phyloP scores from a whole-genome alignment of 2,797 vertebrate genomes.

The Hoplostethus atlanticus region DNA sequence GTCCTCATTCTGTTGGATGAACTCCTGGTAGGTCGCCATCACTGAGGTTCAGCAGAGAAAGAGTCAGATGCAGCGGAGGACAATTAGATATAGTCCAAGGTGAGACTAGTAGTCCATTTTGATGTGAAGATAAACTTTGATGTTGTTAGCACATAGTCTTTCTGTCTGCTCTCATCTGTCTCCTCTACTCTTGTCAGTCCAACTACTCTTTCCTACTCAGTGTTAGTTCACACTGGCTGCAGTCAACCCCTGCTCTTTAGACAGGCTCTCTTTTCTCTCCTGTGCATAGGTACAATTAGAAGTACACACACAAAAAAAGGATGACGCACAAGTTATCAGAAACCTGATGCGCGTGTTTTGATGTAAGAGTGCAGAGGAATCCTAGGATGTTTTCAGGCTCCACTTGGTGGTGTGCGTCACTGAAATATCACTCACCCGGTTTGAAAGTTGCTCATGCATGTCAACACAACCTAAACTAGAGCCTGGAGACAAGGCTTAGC shows the following conservation, averaged over 20 bases:
- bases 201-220: not conserved
- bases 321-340: conserved; percentile 55
- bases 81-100: not conserved
- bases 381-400: conserved; percentile 7
- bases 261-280: conserved; percentile 3
- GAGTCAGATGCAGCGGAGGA: conserved; percentile 2
- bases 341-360: conserved; percentile 65
- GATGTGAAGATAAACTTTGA: not conserved
- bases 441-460: not conserved
- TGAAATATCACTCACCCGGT: not conserved
- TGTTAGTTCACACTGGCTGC: not conserved
- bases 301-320: not conserved
- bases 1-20: conserved; percentile 98
- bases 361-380: conserved; percentile 19
- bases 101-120: not conserved
- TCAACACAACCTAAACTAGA: not conserved
- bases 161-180: not conserved
- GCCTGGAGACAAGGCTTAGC: not conserved
- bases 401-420: conserved; percentile 8
- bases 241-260: conserved; percentile 31
- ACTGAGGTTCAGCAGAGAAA: conserved; percentile 45
- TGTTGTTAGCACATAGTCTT: not conserved
- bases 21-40: conserved; percentile 96
- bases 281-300: conserved; percentile 25
- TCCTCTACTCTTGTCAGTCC: not conserved